phyloP scores from a whole-genome alignment of 2,888 invertebrate genomes.

The Melinopterus prodromus region DNA sequence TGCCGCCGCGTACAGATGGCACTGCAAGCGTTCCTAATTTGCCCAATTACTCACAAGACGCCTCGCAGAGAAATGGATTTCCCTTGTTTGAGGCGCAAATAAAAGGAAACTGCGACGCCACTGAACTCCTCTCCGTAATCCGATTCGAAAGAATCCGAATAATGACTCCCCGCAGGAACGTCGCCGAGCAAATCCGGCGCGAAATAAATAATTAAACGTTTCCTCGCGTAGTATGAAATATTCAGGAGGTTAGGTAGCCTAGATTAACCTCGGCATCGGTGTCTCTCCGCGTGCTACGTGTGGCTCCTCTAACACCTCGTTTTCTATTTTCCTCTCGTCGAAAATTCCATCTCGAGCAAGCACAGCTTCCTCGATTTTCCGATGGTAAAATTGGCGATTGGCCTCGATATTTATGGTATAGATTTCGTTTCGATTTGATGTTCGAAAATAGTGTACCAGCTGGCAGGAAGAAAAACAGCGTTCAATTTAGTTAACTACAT shows the following conservation, averaged over 20 bases:
- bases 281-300: constrained; percentile 12
- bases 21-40: constrained; percentile 12
- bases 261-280: constrained; percentile 17
- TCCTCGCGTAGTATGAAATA: constrained; percentile 13
- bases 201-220: constrained; percentile 23
- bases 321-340: constrained; percentile 5
- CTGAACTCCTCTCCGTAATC: constrained; percentile 12
- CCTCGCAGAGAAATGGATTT: constrained; percentile 17
- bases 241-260: constrained; percentile 18
- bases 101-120: constrained; percentile 11
- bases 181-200: not conserved
- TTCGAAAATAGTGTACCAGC: not conserved
- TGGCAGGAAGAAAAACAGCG: not conserved
- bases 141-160: constrained; percentile 22
- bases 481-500: too few species aligned
- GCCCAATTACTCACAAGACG: constrained; percentile 19
- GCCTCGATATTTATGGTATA: not conserved
- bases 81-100: constrained; percentile 23
- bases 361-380: not conserved
- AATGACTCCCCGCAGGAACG: constrained; percentile 15
- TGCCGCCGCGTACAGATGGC: not conserved
- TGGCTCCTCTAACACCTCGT: constrained; percentile 11
- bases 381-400: not conserved
- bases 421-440: not conserved
- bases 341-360: not conserved